Base-by-base conservation (phyloP, 2,888 invertebrate genomes). In the Chironomus tentans region DNA sequence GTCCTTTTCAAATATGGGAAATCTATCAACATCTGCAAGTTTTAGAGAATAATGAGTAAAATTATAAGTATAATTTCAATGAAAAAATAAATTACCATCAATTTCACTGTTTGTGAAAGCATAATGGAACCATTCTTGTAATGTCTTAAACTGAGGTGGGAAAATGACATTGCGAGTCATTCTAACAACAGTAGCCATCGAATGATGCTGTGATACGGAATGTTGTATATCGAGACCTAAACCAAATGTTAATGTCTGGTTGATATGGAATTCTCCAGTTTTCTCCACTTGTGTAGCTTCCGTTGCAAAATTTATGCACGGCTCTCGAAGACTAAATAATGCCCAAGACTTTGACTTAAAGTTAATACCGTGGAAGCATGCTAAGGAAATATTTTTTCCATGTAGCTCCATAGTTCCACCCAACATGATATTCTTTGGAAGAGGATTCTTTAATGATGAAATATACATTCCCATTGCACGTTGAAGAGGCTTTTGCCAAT, bases 311-410 rank as follows among this genome's bases (percentile, higher is more conserved):
- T 92, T 93, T 79, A 97, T 95, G 81, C 92, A 92, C 0, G 97
- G 97, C 80, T 97, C 95, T 82, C 93, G 92, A 78, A 98, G 86
- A 79, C 95, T 95, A 83, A 98, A 98, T 78, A 98, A 83, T 5
- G 97, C 97, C 97, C 98, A 98, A 1, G 94, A 94, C 84, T 97
- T 97, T 76, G 95, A 90, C 83, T 96, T 95, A 83, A 98, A 96
- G 85, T 97, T 97, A 82, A 95, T 94, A 48, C 98, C 98, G 84
- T 98, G 97, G 87, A 98, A 98, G 83, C 98, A 98, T 3, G 97
- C 97, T 78, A 98, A 85, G 5, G 97, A 95, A 77, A 98, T 93
- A 84, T 97, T 95, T 78, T 91, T 92, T 56, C 93, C 93, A 84
- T 93, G 91, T 78, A 96, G 84, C 84, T 97, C 91, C 90, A 97